Percentiles rank a stretch among this genome's conserved stretches.
phyloP scores from a whole-genome alignment of 2,797 vertebrate genomes.

The Amblyopsis hoosieri region DNA sequence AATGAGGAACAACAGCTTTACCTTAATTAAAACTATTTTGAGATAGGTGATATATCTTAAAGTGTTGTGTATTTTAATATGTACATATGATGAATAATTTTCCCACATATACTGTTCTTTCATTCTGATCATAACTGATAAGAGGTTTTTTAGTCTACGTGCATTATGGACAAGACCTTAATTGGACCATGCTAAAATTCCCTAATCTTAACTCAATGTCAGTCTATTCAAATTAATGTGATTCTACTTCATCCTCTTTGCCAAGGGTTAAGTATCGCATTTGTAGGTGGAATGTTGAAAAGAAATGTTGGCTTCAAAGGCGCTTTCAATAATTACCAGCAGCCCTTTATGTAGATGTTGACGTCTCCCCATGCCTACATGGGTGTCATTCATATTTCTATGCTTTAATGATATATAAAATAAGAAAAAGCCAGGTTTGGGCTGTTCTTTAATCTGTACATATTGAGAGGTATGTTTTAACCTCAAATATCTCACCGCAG shows the following conservation, averaged over 20 bases:
- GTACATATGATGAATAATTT: slow-evolving; percentile 60
- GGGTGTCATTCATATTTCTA: slow-evolving; percentile 4
- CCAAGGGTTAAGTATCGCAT: slow-evolving; percentile 41
- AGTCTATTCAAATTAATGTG: slow-evolving; percentile 47
- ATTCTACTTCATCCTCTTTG: slow-evolving; percentile 59
- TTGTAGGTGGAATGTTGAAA: slow-evolving; percentile 42
- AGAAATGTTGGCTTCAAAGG: slow-evolving; percentile 8
- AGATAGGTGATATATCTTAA: slow-evolving; percentile 37
- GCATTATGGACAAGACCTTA: slow-evolving; percentile 40
- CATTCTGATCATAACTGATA: slow-evolving; percentile 41
- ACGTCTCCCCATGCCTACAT: slow-evolving; percentile 21
- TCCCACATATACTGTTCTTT: slow-evolving; percentile 19
- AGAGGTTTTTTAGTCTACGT: slow-evolving; percentile 22
- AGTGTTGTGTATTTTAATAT: slow-evolving; percentile 49
- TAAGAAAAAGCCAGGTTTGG: not conserved
- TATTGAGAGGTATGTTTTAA: not conserved
- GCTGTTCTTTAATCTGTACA: not conserved
- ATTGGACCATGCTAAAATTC: slow-evolving; percentile 44
- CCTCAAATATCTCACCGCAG: not conserved
- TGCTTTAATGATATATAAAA: not conserved
- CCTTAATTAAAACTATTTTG: slow-evolving; percentile 18
- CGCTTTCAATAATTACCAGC: slow-evolving; percentile 36
- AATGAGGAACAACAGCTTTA: slow-evolving; percentile 19
- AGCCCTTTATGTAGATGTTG: slow-evolving; percentile 45
- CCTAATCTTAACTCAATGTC: slow-evolving; percentile 23